Conservation (phyloP, 92 coral and sea anemone genomes). For the Scolanthus callimorphus region DNA sequence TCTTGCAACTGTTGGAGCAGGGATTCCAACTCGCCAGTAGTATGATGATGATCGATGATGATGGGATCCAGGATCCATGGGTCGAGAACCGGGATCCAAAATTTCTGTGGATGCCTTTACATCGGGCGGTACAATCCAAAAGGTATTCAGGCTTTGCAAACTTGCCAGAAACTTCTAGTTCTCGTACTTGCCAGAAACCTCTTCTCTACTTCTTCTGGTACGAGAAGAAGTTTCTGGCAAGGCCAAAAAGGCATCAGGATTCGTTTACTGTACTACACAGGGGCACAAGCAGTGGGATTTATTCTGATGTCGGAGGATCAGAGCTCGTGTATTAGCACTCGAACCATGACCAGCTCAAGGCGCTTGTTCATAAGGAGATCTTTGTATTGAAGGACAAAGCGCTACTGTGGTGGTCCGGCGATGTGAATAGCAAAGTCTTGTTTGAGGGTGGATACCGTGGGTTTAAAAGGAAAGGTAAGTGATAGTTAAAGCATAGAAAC, state of each 20-base stretch:
- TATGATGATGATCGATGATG: too few relatives aligned
- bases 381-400: constrained; percentile 25
- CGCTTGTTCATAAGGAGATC: constrained; percentile 24
- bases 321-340: not conserved
- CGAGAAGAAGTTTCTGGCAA: constrained; percentile 9
- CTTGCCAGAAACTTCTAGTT: constrained; percentile 29
- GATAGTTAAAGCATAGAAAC: too few relatives aligned
- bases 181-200: too few relatives aligned
- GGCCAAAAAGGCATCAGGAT: constrained; percentile 38
- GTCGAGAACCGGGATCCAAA: too few relatives aligned
- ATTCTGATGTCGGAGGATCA: not conserved
- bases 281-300: constrained; percentile 18
- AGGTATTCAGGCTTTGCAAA: not conserved
- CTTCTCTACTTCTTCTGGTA: too few relatives aligned
- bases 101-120: too few relatives aligned
- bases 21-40: too few relatives aligned
- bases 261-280: constrained; percentile 24
- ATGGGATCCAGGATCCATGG: too few relatives aligned
- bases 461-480: constrained; percentile 21
- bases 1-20: too few relatives aligned
- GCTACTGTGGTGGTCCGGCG: constrained; percentile 28
- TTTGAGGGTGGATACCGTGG: constrained; percentile 22
- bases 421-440: constrained; percentile 31
- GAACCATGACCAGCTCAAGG: not conserved
- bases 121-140: too few relatives aligned